These are phyloP conservation scores for Serranus cabrilla DNA, from an alignment of 2,797 vertebrate species.

Conservation along the genomic window DNA sequence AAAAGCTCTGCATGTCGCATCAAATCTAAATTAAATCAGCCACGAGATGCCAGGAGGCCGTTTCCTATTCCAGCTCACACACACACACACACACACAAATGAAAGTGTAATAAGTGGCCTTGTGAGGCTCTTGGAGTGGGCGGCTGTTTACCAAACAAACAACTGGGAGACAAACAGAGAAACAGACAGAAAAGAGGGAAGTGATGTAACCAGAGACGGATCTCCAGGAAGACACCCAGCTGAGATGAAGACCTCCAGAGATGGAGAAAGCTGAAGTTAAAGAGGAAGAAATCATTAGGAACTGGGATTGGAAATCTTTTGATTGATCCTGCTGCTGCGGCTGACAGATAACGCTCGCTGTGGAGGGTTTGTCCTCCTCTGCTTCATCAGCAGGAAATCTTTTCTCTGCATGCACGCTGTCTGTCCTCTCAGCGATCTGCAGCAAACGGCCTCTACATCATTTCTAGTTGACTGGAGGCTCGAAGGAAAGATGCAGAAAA, in stretches of 20 bases:
- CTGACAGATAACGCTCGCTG: not conserved
- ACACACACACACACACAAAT: slow-evolving; percentile 31
- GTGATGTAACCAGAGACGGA: not conserved
- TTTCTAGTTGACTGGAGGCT: not conserved
- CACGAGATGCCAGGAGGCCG: not conserved
- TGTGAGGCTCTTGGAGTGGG: slow-evolving; percentile 2
- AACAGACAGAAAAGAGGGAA: not conserved
- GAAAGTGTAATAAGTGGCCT: slow-evolving; percentile 34
- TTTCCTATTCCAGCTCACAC: slow-evolving; percentile 14
- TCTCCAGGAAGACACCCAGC: not conserved
- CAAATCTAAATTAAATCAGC: slow-evolving; percentile 51
- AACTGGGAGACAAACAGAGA: not conserved
- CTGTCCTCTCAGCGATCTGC: not conserved
- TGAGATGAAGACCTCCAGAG: not conserved
- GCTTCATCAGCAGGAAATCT: slow-evolving; percentile 40
- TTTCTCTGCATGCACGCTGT: not conserved
- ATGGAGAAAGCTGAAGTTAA: not conserved
- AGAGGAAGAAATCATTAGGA: slow-evolving; percentile 8
- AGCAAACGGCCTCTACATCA: not conserved
- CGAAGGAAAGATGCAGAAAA: not conserved
- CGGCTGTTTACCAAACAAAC: not conserved
- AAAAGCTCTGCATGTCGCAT: slow-evolving; percentile 14
- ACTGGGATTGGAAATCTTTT: slow-evolving; percentile 4
- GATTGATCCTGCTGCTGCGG: slow-evolving; percentile 13
- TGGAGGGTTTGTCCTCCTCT: slow-evolving; percentile 12